Conservation (phyloP, 2,797 vertebrate genomes). For the Channa striata region DNA sequence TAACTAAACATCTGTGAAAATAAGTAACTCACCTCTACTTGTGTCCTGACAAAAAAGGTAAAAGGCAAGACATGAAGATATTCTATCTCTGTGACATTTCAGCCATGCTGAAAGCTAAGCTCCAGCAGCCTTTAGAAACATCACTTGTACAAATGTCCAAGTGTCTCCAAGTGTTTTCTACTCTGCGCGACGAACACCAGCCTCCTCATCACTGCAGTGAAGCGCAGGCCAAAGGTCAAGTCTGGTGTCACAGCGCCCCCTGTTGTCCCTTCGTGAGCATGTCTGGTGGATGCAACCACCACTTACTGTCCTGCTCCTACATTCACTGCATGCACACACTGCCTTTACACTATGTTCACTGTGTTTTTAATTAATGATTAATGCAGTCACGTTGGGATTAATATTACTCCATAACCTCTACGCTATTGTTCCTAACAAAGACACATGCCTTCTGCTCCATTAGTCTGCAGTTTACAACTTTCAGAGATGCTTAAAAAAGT, state of each 20-base stretch:
- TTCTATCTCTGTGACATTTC: conserved; percentile 65
- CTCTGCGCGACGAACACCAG: conserved; percentile 47
- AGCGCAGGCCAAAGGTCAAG: neutral
- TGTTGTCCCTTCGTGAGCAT: neutral
- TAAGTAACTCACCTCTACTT: conserved; percentile 66
- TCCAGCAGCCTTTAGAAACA: conserved; percentile 46
- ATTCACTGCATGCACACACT: too few relatives aligned
- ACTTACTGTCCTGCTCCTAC: too few relatives aligned
- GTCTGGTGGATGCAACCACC: too few relatives aligned
- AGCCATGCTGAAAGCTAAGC: conserved; percentile 40
- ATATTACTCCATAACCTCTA: too few relatives aligned
- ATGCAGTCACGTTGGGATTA: too few relatives aligned
- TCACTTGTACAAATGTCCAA: conserved; percentile 48
- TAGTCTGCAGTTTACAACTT: too few relatives aligned
- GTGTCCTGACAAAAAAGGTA: conserved; percentile 31
- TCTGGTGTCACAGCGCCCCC: conserved; percentile 20
- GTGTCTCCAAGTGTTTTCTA: conserved; percentile 43
- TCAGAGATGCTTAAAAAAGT: too few relatives aligned
- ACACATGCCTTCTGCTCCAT: too few relatives aligned
- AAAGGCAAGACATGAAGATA: conserved; percentile 37
- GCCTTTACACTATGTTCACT: too few relatives aligned
- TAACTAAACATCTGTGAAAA: neutral
- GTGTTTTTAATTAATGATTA: too few relatives aligned
- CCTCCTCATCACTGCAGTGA: conserved; percentile 1
- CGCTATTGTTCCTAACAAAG: too few relatives aligned